Evolutionary conservation across 2,797 vertebrate species (phyloP), one percentile per base, ranked within the genome.

Genomic region (Cryptoblepharus egeriae): DNA sequence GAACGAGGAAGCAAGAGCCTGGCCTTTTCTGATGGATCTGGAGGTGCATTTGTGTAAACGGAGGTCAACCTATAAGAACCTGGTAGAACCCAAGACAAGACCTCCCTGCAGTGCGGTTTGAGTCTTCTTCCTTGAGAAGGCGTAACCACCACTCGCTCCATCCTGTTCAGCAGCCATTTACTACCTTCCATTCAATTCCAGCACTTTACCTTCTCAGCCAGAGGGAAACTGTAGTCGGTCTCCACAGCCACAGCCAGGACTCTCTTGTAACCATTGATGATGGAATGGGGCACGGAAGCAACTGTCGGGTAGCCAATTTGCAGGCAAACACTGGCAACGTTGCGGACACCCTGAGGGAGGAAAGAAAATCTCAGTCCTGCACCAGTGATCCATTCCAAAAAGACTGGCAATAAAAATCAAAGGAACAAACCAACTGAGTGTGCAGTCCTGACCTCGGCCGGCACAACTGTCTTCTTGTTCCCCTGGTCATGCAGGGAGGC

Each of bases 271-370:
- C 98, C 98, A 4, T 98, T 99, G 95, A 99, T 95, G 90, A 99
- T 82, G 0, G 99, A 96, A 90, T 99, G 99, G 71, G 98, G 98
- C 83, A 99, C 94, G 0, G 99, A 99, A 0, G 99, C 99, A 1
- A 99, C 94, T 77, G 98, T 99, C 0, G 98, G 99, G 92, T 99
- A 99, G 49, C 98, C 98, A 4, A 99, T 99, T 87, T 99, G 96
- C 93, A 99, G 96, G 81, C 98, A 99, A 28, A 99, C 96, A 0
- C 98, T 99, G 88, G 98, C 98, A 11, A 99, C 97, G 5, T 99
- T 99, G 75, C 98, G 97, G 85, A 99, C 98, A 79, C 99, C 98
- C 99, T 99, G 78, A 0, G 1, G 3, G 5, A 65, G n/a, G 15
- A 79, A 13, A 26, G 87, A 90, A 2, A 80, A 3, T 30, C 42